phyloP scores from a whole-genome alignment of 2,113 vertebrate genomes.

The Tachysurus vachellii region DNA sequence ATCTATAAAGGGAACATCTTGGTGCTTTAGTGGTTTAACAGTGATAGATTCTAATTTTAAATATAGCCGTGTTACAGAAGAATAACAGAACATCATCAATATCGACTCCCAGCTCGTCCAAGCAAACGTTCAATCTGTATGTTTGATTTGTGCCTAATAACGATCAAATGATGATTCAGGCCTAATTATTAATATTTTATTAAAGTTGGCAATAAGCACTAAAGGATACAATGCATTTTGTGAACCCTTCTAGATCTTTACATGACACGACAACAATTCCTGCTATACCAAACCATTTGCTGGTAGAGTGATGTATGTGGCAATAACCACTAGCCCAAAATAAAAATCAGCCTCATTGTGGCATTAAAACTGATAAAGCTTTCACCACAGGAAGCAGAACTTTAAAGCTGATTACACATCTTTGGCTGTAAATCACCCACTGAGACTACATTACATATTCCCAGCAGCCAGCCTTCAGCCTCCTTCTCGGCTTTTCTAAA shows the following conservation, averaged over 20 bases:
- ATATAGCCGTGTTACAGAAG: too few species aligned
- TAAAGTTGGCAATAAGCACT: neutral
- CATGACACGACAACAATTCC: neutral
- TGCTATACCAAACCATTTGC: neutral
- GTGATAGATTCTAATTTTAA: too few species aligned
- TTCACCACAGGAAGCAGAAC: constrained; percentile 15
- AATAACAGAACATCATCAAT: too few species aligned
- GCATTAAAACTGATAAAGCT: constrained; percentile 9
- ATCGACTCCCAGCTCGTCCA: neutral
- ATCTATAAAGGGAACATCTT: too few species aligned
- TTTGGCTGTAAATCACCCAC: constrained; percentile 33
- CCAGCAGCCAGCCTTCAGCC: constrained; percentile 1
- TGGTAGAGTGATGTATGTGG: neutral
- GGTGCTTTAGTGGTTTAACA: too few species aligned
- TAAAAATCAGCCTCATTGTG: neutral
- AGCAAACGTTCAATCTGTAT: neutral
- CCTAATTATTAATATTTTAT: too few species aligned
- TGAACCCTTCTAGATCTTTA: neutral
- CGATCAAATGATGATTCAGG: neutral
- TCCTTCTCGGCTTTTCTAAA: too few species aligned
- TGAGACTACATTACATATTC: constrained; percentile 21
- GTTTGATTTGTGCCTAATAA: neutral
- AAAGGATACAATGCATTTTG: neutral
- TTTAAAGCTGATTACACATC: constrained; percentile 39
- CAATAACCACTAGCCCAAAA: neutral